Evolutionary conservation across 1,140 invertebrate species (phyloP), one percentile per base, ranked within the genome.

Genomic region (Zaprionus camerounensis): DNA sequence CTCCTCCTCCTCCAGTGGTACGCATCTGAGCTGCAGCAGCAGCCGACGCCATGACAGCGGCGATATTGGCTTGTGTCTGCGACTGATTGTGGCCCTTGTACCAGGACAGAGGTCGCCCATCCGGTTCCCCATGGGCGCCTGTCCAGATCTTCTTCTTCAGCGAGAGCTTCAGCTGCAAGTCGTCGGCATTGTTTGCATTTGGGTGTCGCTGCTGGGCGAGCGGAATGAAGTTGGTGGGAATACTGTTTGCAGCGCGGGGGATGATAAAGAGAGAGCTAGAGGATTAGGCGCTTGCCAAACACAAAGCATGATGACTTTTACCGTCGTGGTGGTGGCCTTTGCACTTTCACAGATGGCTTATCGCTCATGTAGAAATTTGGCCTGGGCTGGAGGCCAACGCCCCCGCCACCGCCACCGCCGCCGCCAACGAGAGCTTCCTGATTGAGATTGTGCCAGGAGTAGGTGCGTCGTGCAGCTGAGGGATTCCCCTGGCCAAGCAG

Each of bases 91-190:
- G 78, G 2, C 71, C 76, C 64, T 77, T 85, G 34, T 67, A 80
- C 85, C 85, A 90, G 24, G 77, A 71, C 64, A 93, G 64, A 0
- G 81, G 81, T 7, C 70, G 57, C 15, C 73, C 76, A 5, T 76
- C 71, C 2, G 67, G 51, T 24, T 80, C 80, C 0, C 73, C 76
- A n/a, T 78, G 75, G 0, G 78, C 79, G 3, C 92, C 92, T 0
- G 87, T 82, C 92, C 92, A 93, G 36, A 93, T 87, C 61, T 92
- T 93, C 41, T 92, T 92, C 61, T 92, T 93, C 1, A 93, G 62
- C 5, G 92, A 92, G 0, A 93, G 68, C 59, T 91, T 92, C 5
- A 93, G 67, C 62, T 93, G 80, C n/a, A 92, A 53, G 7, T 91
- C 84, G 9, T 92, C 82, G 5, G 85, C 66, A 22, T 63, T 78